Evolutionary conservation across 2,888 invertebrate genomes (phyloP), one percentile per base, ranked within the genome.

Genomic region (Brassicogethes aeneus): DNA sequence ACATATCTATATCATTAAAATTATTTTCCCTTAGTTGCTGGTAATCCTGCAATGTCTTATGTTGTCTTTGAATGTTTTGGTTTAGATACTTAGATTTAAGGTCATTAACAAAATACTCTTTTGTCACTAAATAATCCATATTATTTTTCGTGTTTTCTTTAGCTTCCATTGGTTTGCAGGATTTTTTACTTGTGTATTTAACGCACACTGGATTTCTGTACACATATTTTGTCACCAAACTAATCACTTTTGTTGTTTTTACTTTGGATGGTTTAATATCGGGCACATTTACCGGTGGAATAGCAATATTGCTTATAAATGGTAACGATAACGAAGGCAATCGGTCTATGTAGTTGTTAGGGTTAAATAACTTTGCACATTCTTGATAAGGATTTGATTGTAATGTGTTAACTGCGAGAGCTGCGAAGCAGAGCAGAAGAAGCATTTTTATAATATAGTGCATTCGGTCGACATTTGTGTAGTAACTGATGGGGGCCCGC

Each of bases 171-270:
- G 49, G 44, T 37, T 57, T 55, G 38, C 55, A 54, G 30, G 48
- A 42, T 39, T 58, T 59, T 37, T 54, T 56, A 14, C 60, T 59
- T 15, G 48, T 55, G 31, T 59, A 54, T 53, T 65, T 66, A 17
- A 68, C 59, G 44, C 68, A 68, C 41, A 67, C 60, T 2, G 66
- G 66, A 47, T 60, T 65, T 43, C 53, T 61, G 40, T 57, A 60
- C 2, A 68, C 55, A 44, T 66, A 68, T 44, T 60, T 61, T 2
- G 66, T 67, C 16, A 64, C 60, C 3, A 67, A 51, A 39, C 53
- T 61, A 17, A 66, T 50, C 33, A 65, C 63, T 52, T 61, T 66
- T 2, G 66, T 66, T n/a, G 62, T 59, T 10, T 54, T 36, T 30
- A 59, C 61, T 12, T 64, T 60, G 2, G 64, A 53, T 3, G 66